phyloP scores from a whole-genome alignment of 2,888 invertebrate genomes.

The Imbricaverruca yamaguchii region DNA sequence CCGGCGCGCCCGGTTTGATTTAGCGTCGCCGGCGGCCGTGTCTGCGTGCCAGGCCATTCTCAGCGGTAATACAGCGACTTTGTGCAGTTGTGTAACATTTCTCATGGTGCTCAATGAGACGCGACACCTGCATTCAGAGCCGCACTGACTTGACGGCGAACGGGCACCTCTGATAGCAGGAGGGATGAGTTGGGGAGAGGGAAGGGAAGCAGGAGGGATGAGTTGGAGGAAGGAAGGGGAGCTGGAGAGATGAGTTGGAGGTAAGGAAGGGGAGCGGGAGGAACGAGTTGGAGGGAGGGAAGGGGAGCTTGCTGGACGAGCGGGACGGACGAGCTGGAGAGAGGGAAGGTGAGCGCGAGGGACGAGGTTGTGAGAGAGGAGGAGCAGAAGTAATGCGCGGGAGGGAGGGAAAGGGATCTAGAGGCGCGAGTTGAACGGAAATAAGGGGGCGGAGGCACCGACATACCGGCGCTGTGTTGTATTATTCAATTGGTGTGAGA shows the following conservation, averaged over 20 bases:
- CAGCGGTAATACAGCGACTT: neutral
- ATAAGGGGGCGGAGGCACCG: neutral
- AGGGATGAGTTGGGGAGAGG: neutral
- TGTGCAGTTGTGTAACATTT: slow-evolving; percentile 19
- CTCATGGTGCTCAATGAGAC: slow-evolving; percentile 8
- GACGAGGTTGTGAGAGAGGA: too few relatives aligned
- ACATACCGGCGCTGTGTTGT: neutral
- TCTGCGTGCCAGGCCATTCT: neutral
- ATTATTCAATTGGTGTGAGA: neutral
- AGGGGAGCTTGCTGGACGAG: too few relatives aligned
- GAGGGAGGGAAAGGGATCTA: too few relatives aligned
- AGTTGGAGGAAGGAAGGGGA: too few relatives aligned
- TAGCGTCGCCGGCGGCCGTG: neutral
- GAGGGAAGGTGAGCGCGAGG: too few relatives aligned
- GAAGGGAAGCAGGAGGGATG: neutral
- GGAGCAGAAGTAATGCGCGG: too few relatives aligned
- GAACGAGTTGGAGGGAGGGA: too few relatives aligned
- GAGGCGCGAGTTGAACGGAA: too few relatives aligned
- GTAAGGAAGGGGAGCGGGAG: too few relatives aligned
- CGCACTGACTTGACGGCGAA: neutral
- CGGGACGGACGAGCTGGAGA: too few relatives aligned
- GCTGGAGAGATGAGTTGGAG: too few relatives aligned
- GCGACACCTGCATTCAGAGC: neutral
- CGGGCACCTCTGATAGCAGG: neutral
- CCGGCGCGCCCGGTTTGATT: neutral